A percentile compares a stretch with the other conserved stretches of the same genome.
Conservation (phyloP, 2,888 invertebrate genomes). For the Tryphoninae sp. region DNA sequence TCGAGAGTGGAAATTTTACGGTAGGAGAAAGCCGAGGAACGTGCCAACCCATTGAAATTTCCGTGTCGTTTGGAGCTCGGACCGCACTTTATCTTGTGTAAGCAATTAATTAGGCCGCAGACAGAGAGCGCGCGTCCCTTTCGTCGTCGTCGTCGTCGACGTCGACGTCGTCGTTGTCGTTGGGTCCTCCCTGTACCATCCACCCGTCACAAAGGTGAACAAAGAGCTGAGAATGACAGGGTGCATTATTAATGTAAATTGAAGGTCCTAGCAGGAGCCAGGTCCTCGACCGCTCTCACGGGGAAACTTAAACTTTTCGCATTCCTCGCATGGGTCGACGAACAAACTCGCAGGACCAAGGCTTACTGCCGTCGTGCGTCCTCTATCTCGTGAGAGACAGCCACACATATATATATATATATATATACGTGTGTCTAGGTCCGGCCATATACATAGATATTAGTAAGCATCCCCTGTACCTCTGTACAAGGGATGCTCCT, state of each 20-base stretch:
- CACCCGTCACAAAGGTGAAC: slow-evolving; percentile 59
- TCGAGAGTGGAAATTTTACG: slow-evolving; percentile 25
- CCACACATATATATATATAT: neutral
- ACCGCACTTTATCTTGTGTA: slow-evolving; percentile 62
- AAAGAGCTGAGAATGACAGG: slow-evolving; percentile 64
- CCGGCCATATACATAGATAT: no score
- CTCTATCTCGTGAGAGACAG: slow-evolving; percentile 10
- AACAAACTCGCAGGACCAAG: slow-evolving; percentile 42
- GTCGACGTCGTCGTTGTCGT: slow-evolving; percentile 18
- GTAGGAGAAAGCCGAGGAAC: slow-evolving; percentile 39
- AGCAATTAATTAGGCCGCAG: slow-evolving; percentile 64
- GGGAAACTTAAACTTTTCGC: slow-evolving; percentile 63
- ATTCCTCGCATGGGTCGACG: slow-evolving; percentile 45
- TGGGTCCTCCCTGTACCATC: slow-evolving; percentile 34
- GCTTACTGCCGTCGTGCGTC: slow-evolving; percentile 26
- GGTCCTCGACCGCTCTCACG: slow-evolving; percentile 43
- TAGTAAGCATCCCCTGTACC: slow-evolving; percentile 29
- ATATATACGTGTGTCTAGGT: neutral
- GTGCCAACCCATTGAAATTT: slow-evolving; percentile 59
- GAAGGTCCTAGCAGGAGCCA: slow-evolving; percentile 57
- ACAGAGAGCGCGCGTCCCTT: slow-evolving; percentile 35
- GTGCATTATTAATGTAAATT: slow-evolving; percentile 69
- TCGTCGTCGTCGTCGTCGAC: slow-evolving; percentile 27
- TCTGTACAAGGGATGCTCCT: slow-evolving; percentile 6
- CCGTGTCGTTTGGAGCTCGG: slow-evolving; percentile 51